Percentiles rank a stretch among this genome's conserved stretches.
These are phyloP conservation scores for Pteropus alecto DNA, from an alignment of 2,113 vertebrate species.

Conservation along the genomic window DNA sequence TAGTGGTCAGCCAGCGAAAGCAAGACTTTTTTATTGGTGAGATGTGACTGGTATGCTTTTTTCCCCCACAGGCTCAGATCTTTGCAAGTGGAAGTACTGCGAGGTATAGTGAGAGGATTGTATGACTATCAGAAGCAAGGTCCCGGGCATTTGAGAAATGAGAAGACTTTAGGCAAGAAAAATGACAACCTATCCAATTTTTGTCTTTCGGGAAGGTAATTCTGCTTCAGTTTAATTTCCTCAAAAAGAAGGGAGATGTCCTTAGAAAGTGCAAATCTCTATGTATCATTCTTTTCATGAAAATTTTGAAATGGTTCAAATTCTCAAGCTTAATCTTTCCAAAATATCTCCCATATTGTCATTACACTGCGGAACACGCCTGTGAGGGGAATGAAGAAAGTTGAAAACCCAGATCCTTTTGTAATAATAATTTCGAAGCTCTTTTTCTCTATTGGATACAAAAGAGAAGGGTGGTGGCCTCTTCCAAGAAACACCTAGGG, in stretches of 20 bases:
- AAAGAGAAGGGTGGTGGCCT: not conserved
- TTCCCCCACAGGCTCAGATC: not conserved
- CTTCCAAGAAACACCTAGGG: not conserved
- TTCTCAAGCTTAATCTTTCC: not conserved
- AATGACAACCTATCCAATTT: not conserved
- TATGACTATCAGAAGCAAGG: not conserved
- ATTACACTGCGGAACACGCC: not conserved
- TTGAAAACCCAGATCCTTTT: not conserved
- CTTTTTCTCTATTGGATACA: not conserved
- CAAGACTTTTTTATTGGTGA: not conserved
- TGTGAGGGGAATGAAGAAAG: not conserved
- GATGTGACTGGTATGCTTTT: not conserved
- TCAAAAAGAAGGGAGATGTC: not conserved
- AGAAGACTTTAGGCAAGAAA: not conserved
- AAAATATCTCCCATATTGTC: not conserved
- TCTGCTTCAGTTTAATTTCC: not conserved
- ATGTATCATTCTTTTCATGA: not conserved
- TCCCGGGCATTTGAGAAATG: not conserved
- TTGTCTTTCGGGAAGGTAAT: not conserved
- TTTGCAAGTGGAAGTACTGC: not conserved
- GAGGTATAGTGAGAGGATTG: fast-evolving
- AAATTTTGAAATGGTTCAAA: constrained; percentile 12
- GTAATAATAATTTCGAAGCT: not conserved
- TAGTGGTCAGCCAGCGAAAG: not conserved
- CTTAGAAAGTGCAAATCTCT: not conserved